Base-by-base conservation (phyloP, 2,888 invertebrate species). In the Melipona bicolor region DNA sequence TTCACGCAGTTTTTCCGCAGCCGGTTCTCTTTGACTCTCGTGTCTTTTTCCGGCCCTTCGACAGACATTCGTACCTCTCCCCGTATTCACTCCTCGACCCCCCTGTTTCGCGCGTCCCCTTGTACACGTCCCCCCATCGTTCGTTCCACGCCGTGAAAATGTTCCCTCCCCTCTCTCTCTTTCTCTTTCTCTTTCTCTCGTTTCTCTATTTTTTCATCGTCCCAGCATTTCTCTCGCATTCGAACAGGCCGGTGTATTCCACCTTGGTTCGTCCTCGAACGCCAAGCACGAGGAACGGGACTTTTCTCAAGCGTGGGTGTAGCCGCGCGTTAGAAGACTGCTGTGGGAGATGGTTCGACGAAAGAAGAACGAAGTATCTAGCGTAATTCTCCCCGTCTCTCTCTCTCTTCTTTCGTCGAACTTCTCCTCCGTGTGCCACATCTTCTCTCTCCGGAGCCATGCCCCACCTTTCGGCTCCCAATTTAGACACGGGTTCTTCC, bases 401-500 rank as follows among this genome's bases (percentile, higher is more conserved):
- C 32, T 2, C 32, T 32, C 32, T 32, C 84, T 83, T 77, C 80
- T 78, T 78, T 81, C 32, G 52, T 73, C 68, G 77, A 79, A 5
- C 80, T 84, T 79, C 64, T 72, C 62, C 61, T 49, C 85, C 91
- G 90, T 86, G 89, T 91, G 91, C 76, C 79, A 59, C 68, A 69
- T 64, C 77, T 56, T 74, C 80, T 68, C 80, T 64, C 75, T n/a
- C 56, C 68, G 43, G 27, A n/a, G 50, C 43, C 59, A 32, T 24
- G 59, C 90, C 91, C 89, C 88, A 81, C 92, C 89, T 81, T 85
- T 88, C 85, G 43, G 67, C 86, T 90, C 92, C 92, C 92, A 92
- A 93, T 93, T 93, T 93, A 93, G 92, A 92, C 90, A 88, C 91
- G 84, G 11, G 43, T 9, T 43, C 56, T 43, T 43, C 56, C 87